Conservation (phyloP, 2,888 invertebrate genomes). For the Cantharis lateralis region DNA sequence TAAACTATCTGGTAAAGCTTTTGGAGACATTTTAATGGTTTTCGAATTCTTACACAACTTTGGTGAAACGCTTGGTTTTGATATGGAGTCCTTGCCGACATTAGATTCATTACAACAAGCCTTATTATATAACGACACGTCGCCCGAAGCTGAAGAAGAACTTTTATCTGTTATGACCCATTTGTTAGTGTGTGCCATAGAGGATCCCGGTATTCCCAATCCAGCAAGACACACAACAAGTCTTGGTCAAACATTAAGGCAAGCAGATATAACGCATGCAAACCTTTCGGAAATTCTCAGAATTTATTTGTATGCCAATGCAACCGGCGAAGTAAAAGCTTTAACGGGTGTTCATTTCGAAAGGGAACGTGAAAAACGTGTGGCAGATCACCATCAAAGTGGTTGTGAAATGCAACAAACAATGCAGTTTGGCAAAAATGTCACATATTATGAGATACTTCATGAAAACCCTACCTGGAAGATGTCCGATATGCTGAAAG, state of each 20-base stretch:
- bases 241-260: slow-evolving; percentile 86
- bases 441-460: slow-evolving; percentile 76
- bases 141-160: slow-evolving; percentile 83
- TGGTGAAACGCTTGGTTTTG: slow-evolving; percentile 91
- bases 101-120: slow-evolving; percentile 87
- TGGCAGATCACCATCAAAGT: slow-evolving; percentile 82
- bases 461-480: slow-evolving; percentile 80
- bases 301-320: slow-evolving; percentile 89
- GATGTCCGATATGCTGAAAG: slow-evolving; percentile 75
- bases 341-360: slow-evolving; percentile 81
- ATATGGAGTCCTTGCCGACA: slow-evolving; percentile 85
- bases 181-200: slow-evolving; percentile 87
- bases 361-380: slow-evolving; percentile 76
- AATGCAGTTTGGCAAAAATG: slow-evolving; percentile 74
- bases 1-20: slow-evolving; percentile 80
- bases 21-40: slow-evolving; percentile 92
- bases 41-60: slow-evolving; percentile 97
- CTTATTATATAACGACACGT: slow-evolving; percentile 71
- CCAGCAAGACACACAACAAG: slow-evolving; percentile 88
- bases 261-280: slow-evolving; percentile 87
- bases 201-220: slow-evolving; percentile 91
- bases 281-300: slow-evolving; percentile 91
- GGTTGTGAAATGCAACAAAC: slow-evolving; percentile 67
- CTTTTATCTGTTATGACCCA: slow-evolving; percentile 87
- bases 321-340: slow-evolving; percentile 83